Evolutionary conservation across 2,888 invertebrate species (phyloP), one percentile per base, ranked within the genome.

Genomic region (Sphecodes monilicornis): DNA sequence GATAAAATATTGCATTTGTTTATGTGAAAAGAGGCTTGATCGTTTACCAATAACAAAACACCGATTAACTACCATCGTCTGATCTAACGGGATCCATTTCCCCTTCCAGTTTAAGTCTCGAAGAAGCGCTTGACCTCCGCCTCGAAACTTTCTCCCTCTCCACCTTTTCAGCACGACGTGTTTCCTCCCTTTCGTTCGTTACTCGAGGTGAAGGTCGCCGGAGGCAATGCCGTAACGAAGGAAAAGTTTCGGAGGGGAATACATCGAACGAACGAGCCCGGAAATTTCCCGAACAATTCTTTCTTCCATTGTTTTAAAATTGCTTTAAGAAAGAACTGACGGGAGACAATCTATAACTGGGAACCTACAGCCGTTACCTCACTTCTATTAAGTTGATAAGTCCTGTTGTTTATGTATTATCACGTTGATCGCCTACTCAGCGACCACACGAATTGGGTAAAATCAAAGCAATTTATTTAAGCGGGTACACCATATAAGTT

Each of bases 111-210:
- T 76, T 78, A 76, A 80, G 76, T 79, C 81, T 39, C 79, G 60
- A 29, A 85, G 89, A 83, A 89, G 89, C 87, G 86, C 87, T 88
- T 89, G 90, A 90, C 89, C 90, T 88, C 87, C 73, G 89, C 82
- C 86, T 79, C 82, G 84, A 88, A 84, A 90, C 90, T 90, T 89
- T 90, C 89, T 90, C 89, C 87, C 89, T 81, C 89, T 79, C 82
- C 86, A 39, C 79, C 79, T 76, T 86, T 84, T 78, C 79, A 64
- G 60, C 66, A 66, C 78, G 70, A 74, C 75, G 80, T 78, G 89
- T 90, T 90, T 90, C 90, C 89, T 88, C 86, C 85, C 89, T 88
- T 89, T 89, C 89, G 88, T 88, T 89, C 87, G 87, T 80, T 85
- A 80, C 90, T 84, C 83, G 88, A 90, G 89, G 90, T 86, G 90